Evolutionary conservation across 2,113 vertebrate genomes (phyloP).

Genomic region (Phyllopteryx taeniolatus): DNA sequence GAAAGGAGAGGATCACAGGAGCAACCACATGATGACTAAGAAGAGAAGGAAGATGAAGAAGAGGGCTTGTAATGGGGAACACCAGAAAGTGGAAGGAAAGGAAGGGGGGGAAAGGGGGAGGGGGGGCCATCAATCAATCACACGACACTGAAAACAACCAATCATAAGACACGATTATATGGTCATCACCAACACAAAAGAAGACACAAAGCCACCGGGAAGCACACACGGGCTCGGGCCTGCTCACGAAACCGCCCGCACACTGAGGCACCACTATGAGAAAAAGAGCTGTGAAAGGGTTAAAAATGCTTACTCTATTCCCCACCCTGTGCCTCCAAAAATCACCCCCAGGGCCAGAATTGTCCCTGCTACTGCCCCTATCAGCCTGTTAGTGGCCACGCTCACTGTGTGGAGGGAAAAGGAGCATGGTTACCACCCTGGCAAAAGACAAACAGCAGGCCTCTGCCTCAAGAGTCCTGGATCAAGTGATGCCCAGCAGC

Average conservation of each 20-base stretch:
- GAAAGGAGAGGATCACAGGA: constrained; percentile 91
- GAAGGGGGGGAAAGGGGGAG: constrained; percentile 34
- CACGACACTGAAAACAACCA: constrained; percentile 86
- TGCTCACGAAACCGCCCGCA: constrained; percentile 80
- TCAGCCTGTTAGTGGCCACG: constrained; percentile 99
- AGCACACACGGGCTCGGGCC: constrained; percentile 78
- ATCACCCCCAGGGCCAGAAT: constrained; percentile 99
- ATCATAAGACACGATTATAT: constrained; percentile 83
- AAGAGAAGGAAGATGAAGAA: constrained; percentile 42
- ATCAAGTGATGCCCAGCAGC: constrained; percentile 29
- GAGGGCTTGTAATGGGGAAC: constrained; percentile 57
- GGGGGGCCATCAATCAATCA: constrained; percentile 77
- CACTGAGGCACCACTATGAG: constrained; percentile 83
- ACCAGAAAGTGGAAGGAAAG: constrained; percentile 48
- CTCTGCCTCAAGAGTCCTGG: constrained; percentile 58
- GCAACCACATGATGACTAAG: constrained; percentile 81
- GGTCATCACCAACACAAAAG: constrained; percentile 80
- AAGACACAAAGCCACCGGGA: constrained; percentile 85
- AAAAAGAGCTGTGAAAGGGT: constrained; percentile 85
- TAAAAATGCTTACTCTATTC: constrained; percentile 99
- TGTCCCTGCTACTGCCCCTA: constrained; percentile 99
- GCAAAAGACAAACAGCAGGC: constrained; percentile 65
- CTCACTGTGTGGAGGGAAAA: constrained; percentile 99
- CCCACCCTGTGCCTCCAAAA: constrained; percentile 99
- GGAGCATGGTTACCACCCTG: constrained; percentile 75